A percentile compares a stretch with the other conserved stretches of the same genome.
phyloP scores from a whole-genome alignment of 64 coral and sea anemone species.

The Astreopora myriophthalma region DNA sequence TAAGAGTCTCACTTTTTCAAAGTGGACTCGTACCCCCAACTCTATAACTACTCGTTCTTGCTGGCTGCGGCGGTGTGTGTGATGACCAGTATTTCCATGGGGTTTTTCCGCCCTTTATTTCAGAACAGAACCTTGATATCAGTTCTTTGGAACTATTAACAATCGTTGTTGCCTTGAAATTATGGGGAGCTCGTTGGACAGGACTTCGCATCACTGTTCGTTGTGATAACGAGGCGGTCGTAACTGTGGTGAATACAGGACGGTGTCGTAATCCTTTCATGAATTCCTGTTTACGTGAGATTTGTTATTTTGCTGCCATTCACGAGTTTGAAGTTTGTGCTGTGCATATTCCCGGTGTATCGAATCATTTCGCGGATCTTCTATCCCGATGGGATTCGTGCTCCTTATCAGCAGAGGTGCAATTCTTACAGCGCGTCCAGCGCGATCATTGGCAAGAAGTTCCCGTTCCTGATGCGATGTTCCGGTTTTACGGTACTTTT shows the following conservation, averaged over 20 bases:
- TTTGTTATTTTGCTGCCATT: conserved; percentile 28
- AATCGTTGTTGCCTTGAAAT: conserved; percentile 36
- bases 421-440: neutral
- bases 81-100: conserved; percentile 16
- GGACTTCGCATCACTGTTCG: conserved; percentile 20
- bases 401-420: neutral
- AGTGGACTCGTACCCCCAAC: conserved; percentile 20
- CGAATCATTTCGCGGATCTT: conserved; percentile 3
- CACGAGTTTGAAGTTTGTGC: conserved; percentile 3
- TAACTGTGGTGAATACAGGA: conserved; percentile 51
- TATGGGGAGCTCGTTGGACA: conserved; percentile 35
- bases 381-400: conserved; percentile 11
- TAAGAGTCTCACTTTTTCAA: too few species aligned
- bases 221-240: conserved; percentile 48
- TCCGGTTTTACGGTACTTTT: neutral
- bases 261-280: too few species aligned
- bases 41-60: conserved; percentile 5
- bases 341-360: conserved; percentile 12
- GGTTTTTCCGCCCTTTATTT: neutral
- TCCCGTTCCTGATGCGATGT: neutral
- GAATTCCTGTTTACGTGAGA: conserved; percentile 27
- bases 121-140: neutral
- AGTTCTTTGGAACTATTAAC: conserved; percentile 22
- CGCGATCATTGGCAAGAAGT: neutral
- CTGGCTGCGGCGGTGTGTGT: conserved; percentile 9